Evolutionary conservation across 1,140 invertebrate genomes (phyloP).

Genomic region (Patella vulgata): DNA sequence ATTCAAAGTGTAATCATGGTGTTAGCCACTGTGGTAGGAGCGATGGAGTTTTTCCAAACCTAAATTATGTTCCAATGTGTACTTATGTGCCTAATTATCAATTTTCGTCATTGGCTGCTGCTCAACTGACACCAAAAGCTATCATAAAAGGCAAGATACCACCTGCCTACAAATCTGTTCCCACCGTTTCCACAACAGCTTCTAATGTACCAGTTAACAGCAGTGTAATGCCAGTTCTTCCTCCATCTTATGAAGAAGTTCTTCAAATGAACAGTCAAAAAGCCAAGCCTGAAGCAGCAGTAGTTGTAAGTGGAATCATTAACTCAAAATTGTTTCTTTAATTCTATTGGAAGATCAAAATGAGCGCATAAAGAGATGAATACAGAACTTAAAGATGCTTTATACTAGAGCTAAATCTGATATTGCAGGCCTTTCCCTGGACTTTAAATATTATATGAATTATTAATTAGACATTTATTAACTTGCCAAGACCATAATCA

Average conservation of each 20-base stretch:
- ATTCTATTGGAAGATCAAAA: no score
- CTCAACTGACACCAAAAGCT: background rate
- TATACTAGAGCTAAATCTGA: no score
- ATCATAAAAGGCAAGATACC: background rate
- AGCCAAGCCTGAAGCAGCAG: background rate
- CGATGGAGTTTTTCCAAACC: slow-evolving; percentile 17
- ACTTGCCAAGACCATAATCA: no score
- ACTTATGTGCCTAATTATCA: slow-evolving; percentile 7
- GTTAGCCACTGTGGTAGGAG: slow-evolving; percentile 7
- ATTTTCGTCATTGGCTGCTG: background rate
- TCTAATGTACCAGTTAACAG: background rate
- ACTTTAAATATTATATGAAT: no score
- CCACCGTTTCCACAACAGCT: background rate
- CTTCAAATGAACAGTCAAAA: slow-evolving; percentile 7
- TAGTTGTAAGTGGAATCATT: slow-evolving; percentile 1
- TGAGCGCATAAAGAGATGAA: no score
- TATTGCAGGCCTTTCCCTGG: no score
- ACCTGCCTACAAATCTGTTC: background rate
- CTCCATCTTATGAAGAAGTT: slow-evolving; percentile 26
- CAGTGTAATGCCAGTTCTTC: background rate
- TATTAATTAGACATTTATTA: no score
- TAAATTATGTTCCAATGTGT: slow-evolving; percentile 10
- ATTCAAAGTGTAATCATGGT: slow-evolving; percentile 8
- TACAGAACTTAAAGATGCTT: no score
- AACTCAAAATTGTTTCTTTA: no score